Conservation (phyloP, 2,113 vertebrate genomes). For the Mesoclemmys tuberculata region DNA sequence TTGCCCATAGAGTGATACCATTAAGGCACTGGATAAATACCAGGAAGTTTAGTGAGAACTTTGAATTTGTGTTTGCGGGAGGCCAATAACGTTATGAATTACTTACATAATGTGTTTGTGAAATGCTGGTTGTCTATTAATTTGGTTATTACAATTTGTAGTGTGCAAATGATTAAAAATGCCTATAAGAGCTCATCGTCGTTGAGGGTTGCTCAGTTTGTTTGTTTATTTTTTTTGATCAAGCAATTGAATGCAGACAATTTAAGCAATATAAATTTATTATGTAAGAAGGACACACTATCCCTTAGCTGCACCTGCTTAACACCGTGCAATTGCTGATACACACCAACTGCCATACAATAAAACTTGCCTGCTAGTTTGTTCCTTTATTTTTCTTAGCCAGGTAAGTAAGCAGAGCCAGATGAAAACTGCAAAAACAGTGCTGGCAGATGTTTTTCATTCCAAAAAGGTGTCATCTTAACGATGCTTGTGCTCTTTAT, state of each 20-base stretch:
- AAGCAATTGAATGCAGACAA: not conserved
- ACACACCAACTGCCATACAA: accelerated
- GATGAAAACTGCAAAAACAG: accelerated
- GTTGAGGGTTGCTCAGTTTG: not conserved
- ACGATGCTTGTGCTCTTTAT: accelerated
- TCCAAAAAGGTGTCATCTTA: accelerated
- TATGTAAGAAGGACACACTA: not conserved
- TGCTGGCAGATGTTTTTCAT: not conserved
- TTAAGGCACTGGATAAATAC: not conserved
- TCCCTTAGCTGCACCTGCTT: accelerated
- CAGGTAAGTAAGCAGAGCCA: not conserved
- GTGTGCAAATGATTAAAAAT: accelerated
- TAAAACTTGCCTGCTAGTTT: not conserved
- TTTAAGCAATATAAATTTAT: not conserved
- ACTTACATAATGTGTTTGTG: not conserved
- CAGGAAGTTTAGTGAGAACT: not conserved
- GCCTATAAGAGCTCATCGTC: not conserved
- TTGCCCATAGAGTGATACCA: not conserved
- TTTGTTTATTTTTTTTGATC: not conserved
- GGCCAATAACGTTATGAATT: not conserved
- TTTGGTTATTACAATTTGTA: not conserved
- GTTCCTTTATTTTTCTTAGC: accelerated
- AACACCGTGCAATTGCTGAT: accelerated
- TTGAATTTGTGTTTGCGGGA: not conserved
- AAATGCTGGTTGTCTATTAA: not conserved